Percentiles rank a stretch among this genome's conserved stretches.
phyloP scores from a whole-genome alignment of 2,113 vertebrate species.

The Labeo catla region DNA sequence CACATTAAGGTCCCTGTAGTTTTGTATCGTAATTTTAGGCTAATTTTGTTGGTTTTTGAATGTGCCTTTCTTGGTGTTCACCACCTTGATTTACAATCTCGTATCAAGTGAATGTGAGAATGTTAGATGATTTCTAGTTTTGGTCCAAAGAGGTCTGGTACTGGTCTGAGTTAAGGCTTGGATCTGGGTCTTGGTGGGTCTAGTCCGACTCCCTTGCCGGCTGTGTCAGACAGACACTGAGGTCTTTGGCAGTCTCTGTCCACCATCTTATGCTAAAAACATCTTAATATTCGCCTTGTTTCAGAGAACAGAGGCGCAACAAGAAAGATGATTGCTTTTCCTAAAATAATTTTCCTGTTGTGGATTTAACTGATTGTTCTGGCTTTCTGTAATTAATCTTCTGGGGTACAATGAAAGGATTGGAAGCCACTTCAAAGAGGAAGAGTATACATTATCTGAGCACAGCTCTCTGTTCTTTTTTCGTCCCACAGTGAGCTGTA shows the following conservation, averaged over 20 bases:
- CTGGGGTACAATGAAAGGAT: conserved; percentile 73
- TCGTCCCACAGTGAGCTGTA: conserved; percentile 68
- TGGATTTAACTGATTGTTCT: conserved; percentile 81
- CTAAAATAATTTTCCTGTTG: conserved; percentile 80
- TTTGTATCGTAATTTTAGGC: background rate
- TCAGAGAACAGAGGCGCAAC: conserved; percentile 42
- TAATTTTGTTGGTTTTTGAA: background rate
- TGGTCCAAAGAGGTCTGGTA: background rate
- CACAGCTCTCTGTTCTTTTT: conserved; percentile 67
- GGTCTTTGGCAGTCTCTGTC: background rate
- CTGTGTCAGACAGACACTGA: background rate
- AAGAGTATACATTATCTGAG: conserved; percentile 72
- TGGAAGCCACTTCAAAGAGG: conserved; percentile 78
- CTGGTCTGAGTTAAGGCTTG: background rate
- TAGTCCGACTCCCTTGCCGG: background rate
- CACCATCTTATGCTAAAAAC: background rate
- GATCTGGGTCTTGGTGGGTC: background rate
- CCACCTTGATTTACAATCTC: background rate
- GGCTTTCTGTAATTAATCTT: conserved; percentile 80
- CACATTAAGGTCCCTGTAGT: background rate
- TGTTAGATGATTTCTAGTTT: background rate
- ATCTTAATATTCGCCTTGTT: background rate
- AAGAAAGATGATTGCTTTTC: conserved; percentile 69
- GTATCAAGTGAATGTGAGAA: background rate
- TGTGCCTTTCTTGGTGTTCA: background rate